A percentile compares a stretch with the other conserved stretches of the same genome.
phyloP scores from a whole-genome alignment of 1,140 invertebrate species.

The Bombus vancouverensis region DNA sequence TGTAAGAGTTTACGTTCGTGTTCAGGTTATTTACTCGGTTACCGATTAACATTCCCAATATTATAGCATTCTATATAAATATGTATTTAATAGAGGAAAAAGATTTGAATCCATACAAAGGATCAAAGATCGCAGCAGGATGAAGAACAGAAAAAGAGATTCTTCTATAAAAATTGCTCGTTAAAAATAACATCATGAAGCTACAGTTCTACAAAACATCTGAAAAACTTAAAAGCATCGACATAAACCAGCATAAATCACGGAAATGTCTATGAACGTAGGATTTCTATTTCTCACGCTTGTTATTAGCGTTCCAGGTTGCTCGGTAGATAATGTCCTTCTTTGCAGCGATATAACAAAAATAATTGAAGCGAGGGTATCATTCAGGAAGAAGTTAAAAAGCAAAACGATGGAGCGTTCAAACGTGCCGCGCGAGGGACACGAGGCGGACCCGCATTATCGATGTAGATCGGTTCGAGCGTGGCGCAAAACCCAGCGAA shows the following conservation, averaged over 20 bases:
- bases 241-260: neutral
- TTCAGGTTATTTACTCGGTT: no score
- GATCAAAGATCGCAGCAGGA: no score
- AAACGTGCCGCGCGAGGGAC: neutral
- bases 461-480: slow-evolving; percentile 28
- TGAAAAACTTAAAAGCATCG: no score
- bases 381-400: neutral
- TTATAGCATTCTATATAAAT: no score
- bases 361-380: neutral
- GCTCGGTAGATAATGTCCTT: neutral
- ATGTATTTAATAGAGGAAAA: no score
- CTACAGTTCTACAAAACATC: no score
- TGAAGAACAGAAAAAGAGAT: no score
- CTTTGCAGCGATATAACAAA: neutral
- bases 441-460: slow-evolving; percentile 21
- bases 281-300: neutral
- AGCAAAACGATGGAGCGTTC: neutral
- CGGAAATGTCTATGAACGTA: neutral
- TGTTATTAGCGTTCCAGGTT: neutral
- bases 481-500: slow-evolving; percentile 6
- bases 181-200: no score
- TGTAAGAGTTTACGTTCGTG: no score
- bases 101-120: no score
- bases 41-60: no score
- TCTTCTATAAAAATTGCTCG: no score